Evolutionary conservation across 1,140 invertebrate species (phyloP).

Genomic region (Euura saliciscinereae): DNA sequence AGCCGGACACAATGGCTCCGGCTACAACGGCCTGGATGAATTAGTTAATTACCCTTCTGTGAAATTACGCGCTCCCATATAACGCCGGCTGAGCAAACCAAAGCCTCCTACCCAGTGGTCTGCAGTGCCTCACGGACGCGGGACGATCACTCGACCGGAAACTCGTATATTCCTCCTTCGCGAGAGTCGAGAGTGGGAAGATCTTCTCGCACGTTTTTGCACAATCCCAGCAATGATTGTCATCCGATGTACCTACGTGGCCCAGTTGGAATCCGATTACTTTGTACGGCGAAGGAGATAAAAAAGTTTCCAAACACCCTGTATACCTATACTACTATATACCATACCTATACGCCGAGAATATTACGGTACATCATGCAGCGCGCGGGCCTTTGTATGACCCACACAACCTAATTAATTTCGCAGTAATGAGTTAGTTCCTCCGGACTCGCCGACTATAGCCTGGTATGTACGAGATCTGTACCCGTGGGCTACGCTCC

Average conservation of each 20-base stretch:
- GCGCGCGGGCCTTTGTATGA: slow-evolving; percentile 48
- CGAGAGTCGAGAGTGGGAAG: background rate
- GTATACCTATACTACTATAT: too few species aligned
- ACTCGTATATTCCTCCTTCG: too few species aligned
- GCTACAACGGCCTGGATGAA: slow-evolving; percentile 2
- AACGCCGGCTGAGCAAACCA: background rate
- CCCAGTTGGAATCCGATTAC: too few species aligned
- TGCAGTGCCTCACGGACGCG: too few species aligned
- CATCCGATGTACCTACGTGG: background rate
- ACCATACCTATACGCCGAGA: background rate
- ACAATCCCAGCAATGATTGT: background rate
- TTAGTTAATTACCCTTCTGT: slow-evolving; percentile 5
- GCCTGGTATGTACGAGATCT: slow-evolving; percentile 37
- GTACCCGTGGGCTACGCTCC: slow-evolving; percentile 33
- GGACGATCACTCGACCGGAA: too few species aligned
- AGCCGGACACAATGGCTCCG: background rate
- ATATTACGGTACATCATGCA: background rate
- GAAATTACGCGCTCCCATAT: background rate
- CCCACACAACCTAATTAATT: slow-evolving; percentile 54
- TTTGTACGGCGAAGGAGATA: too few species aligned
- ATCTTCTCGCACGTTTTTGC: background rate
- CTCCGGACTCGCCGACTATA: slow-evolving; percentile 37
- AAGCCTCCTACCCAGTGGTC: background rate
- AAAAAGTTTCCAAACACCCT: too few species aligned
- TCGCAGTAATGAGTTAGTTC: slow-evolving; percentile 50